Evolutionary conservation across 2,888 invertebrate genomes (phyloP), one percentile per base, ranked within the genome.

Genomic region (Cordylochernes scorpioides): DNA sequence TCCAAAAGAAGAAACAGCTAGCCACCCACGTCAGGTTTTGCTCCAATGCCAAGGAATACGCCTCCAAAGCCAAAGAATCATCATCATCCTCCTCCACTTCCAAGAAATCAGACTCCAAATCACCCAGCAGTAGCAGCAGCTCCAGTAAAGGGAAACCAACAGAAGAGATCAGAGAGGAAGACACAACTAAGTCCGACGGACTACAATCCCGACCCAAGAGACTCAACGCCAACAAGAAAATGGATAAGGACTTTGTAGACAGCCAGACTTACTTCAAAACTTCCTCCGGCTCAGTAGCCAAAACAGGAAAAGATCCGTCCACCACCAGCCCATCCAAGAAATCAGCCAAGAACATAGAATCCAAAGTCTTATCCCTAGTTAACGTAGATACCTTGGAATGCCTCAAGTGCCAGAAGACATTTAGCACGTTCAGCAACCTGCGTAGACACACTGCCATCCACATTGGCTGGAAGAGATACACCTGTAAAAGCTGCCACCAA

Each of bases 371-470:
- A 10, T 41, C 34, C 5, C 40, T 47, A 12, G 42, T 48, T 4
- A 44, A 49, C 28, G 40, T 39, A 6, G 36, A 38, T 2, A 39
- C 41, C 7, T 32, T 45, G 15, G 34, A 38, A 10, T 51, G 51
- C 35, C 31, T 42, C 19, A 40, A 45, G 22, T 51, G 51, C 38
- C 39, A 42, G 8, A 39, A 41, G 10, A 19, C 16, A n/a, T 37
- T 37, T 22, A 29, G 27, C 6, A 32, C 32, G 12, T 14, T 32
- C 9, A 35, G 35, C 62, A 69, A 71, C 45, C 71, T 75, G 2
- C 68, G 71, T 44, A 61, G 74, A 4, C 71, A 71, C 42, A 63
- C 67, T 52, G 64, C 68, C 1, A 46, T 53, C 2, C 71, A 71
- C 46, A 61, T 67, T 34, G 65, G 65, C 34, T 69, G 69, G 65